phyloP scores from a whole-genome alignment of 2,797 vertebrate species.

The Characodon lateralis region DNA sequence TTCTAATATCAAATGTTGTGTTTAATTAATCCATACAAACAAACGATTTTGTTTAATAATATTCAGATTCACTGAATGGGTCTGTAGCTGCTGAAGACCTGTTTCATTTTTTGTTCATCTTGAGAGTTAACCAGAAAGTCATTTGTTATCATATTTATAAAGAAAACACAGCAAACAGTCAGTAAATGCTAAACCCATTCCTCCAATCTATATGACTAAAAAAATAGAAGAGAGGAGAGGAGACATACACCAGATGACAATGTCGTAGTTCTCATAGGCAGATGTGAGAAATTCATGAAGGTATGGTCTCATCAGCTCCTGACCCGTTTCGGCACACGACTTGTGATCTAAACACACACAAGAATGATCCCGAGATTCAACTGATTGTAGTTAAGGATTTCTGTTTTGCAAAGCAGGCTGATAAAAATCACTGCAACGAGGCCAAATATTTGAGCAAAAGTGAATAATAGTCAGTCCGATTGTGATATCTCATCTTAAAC shows the following conservation, averaged over 20 bases:
- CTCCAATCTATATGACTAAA: neutral
- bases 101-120: neutral
- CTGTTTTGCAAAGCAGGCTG: neutral
- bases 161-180: neutral
- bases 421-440: neutral
- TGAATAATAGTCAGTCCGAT: neutral
- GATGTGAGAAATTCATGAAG: conserved; percentile 97
- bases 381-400: neutral
- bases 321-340: conserved; percentile 97
- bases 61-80: neutral
- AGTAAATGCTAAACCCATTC: neutral
- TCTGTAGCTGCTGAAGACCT: neutral
- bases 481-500: conserved; percentile 37
- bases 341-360: conserved; percentile 88
- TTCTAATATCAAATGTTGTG: neutral
- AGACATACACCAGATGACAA: conserved; percentile 99
- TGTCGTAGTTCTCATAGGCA: conserved; percentile 98
- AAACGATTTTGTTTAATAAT: neutral
- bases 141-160: neutral
- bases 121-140: neutral
- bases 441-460: neutral
- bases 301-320: conserved; percentile 97
- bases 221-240: neutral
- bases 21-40: neutral
- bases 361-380: conserved; percentile 1